These are phyloP conservation scores for Ophion ventricosus DNA, from an alignment of 2,888 invertebrate genomes.

Conservation along the genomic window DNA sequence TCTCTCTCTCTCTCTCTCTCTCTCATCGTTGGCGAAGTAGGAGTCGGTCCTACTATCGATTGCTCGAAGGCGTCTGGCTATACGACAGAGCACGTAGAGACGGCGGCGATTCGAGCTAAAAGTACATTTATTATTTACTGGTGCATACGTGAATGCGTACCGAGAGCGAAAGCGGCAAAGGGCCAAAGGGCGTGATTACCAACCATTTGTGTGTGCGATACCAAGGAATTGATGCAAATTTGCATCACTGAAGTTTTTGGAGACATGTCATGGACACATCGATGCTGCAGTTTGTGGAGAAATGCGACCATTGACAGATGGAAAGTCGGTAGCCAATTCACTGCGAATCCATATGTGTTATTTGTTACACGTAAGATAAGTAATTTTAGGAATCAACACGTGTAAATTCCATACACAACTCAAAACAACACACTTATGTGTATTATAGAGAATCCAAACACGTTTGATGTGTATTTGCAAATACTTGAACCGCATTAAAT, in stretches of 20 bases:
- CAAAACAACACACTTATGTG: too few relatives aligned
- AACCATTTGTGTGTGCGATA: not conserved
- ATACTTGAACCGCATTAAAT: too few relatives aligned
- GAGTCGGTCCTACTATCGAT: constrained; percentile 63
- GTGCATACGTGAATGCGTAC: constrained; percentile 7
- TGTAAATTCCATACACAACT: too few relatives aligned
- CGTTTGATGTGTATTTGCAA: too few relatives aligned
- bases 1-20: constrained; percentile 2
- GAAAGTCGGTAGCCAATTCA: not conserved
- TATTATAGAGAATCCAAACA: too few relatives aligned
- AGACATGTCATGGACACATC: not conserved
- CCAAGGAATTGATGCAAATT: not conserved
- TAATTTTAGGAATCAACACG: too few relatives aligned
- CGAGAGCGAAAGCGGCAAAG: constrained; percentile 27
- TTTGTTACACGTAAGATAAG: too few relatives aligned
- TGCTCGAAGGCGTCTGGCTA: constrained; percentile 52
- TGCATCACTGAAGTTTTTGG: not conserved
- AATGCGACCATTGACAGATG: not conserved
- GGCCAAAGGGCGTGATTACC: constrained; percentile 11
- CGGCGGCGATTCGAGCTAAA: constrained; percentile 23
- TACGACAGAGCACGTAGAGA: constrained; percentile 20
- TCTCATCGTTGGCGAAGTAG: constrained; percentile 33
- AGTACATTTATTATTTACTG: constrained; percentile 57
- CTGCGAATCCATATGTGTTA: too few relatives aligned
- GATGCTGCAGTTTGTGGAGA: not conserved